A percentile compares a stretch with the other conserved stretches of the same genome.
Evolutionary conservation across 23 tunicate genomes (phyloP).

Genomic region (Ascidia mentula): DNA sequence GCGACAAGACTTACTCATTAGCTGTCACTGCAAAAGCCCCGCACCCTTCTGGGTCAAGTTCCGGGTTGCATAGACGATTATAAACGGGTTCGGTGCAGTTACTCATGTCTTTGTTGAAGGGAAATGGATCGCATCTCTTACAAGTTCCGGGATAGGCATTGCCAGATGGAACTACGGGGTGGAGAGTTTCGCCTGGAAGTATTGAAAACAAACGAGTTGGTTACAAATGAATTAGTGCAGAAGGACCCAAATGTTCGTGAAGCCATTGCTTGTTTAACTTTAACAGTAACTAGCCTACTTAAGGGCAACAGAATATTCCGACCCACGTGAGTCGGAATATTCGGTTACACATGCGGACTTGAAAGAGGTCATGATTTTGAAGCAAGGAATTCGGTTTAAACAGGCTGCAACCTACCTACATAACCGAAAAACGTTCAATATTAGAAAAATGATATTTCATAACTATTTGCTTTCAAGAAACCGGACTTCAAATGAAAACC

Average conservation of each 20-base stretch:
- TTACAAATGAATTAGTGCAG: no score
- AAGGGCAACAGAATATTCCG: not conserved
- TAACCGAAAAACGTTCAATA: not conserved
- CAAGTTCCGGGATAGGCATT: conserved; percentile 29
- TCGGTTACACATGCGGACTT: not conserved
- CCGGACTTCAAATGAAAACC: not conserved
- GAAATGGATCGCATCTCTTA: conserved; percentile 14
- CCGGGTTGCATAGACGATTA: not conserved
- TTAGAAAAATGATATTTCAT: not conserved
- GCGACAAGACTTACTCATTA: not conserved
- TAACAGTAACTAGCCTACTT: no score
- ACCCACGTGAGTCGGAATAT: not conserved
- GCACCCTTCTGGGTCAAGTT: not conserved
- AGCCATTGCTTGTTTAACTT: no score
- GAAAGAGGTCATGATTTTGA: no score
- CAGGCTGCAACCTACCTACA: no score
- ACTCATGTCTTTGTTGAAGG: not conserved
- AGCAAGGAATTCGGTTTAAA: no score
- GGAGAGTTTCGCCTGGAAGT: conserved; percentile 4
- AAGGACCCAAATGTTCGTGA: no score
- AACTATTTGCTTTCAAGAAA: no score
- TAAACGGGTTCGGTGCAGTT: not conserved
- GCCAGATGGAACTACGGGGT: conserved; percentile 14
- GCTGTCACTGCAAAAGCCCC: not conserved
- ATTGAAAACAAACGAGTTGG: not conserved